A percentile compares a stretch with the other conserved stretches of the same genome.
These are phyloP conservation scores for Rousettus leschenaultii DNA, from an alignment of 2,113 vertebrate species.

Conservation along the genomic window DNA sequence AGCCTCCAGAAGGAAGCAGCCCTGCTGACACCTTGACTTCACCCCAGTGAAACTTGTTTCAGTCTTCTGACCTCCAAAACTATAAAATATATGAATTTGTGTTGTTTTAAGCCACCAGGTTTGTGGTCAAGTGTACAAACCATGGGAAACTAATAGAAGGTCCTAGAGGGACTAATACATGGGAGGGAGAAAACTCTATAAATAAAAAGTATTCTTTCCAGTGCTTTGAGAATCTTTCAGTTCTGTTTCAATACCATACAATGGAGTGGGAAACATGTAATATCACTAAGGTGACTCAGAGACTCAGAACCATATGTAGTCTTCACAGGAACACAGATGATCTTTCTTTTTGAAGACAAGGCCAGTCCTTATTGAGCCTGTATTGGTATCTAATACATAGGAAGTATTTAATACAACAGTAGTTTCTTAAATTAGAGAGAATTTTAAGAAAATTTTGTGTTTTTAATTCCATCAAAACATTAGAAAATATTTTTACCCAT, in stretches of 20 bases:
- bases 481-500: not conserved
- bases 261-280: not conserved
- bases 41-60: not conserved
- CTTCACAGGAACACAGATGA: not conserved
- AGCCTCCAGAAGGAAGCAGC: not conserved
- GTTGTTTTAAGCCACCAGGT: not conserved
- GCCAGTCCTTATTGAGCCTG: not conserved
- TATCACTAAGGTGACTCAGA: not conserved
- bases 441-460: not conserved
- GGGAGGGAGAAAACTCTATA: not conserved
- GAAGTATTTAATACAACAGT: not conserved
- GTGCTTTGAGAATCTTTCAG: not conserved
- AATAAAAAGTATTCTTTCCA: not conserved
- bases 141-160: not conserved
- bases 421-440: not conserved
- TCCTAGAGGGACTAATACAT: not conserved
- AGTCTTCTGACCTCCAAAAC: not conserved
- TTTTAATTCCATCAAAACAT: not conserved
- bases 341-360: not conserved
- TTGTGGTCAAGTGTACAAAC: not conserved
- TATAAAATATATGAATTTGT: not conserved
- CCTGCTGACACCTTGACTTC: not conserved
- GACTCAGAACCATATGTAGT: not conserved
- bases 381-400: fast-evolving
- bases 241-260: not conserved